Evolutionary conservation across 1,140 invertebrate genomes (phyloP).

Genomic region (Ganaspis sp.): DNA sequence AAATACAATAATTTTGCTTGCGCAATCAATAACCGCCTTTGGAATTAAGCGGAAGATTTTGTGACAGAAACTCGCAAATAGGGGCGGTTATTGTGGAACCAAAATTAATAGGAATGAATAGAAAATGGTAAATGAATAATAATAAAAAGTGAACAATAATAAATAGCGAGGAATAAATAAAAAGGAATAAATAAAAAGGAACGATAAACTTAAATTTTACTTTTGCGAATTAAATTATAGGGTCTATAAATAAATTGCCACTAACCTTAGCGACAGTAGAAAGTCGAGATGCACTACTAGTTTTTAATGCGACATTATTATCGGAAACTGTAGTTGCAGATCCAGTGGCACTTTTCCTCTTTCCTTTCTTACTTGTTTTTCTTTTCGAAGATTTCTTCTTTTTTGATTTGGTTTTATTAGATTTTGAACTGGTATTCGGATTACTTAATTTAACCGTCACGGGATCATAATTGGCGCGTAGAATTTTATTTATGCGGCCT

Average conservation of each 20-base stretch:
- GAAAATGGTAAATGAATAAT: too few species aligned
- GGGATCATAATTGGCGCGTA: conserved; percentile 87
- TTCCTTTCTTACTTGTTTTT: conserved; percentile 47
- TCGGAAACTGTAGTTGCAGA: conserved; percentile 13
- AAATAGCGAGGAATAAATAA: too few species aligned
- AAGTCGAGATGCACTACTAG: background rate
- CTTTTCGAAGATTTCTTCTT: conserved; percentile 52
- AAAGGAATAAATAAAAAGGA: background rate
- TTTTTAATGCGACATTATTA: background rate
- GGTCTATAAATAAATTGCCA: background rate
- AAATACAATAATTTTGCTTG: too few species aligned
- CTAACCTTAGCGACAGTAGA: background rate
- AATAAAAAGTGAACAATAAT: too few species aligned
- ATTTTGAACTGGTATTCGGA: conserved; percentile 69
- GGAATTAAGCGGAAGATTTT: too few species aligned
- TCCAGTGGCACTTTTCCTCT: conserved; percentile 47
- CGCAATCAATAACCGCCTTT: too few species aligned
- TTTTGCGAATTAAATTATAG: too few species aligned
- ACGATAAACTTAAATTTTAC: too few species aligned
- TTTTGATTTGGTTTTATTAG: conserved; percentile 69
- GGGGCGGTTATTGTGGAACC: too few species aligned
- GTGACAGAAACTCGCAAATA: too few species aligned
- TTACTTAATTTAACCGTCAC: conserved; percentile 87
- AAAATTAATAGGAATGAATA: too few species aligned
- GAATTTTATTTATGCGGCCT: conserved; percentile 85